Conservation (phyloP, 2,113 vertebrate genomes). For the Bettongia penicillata region DNA sequence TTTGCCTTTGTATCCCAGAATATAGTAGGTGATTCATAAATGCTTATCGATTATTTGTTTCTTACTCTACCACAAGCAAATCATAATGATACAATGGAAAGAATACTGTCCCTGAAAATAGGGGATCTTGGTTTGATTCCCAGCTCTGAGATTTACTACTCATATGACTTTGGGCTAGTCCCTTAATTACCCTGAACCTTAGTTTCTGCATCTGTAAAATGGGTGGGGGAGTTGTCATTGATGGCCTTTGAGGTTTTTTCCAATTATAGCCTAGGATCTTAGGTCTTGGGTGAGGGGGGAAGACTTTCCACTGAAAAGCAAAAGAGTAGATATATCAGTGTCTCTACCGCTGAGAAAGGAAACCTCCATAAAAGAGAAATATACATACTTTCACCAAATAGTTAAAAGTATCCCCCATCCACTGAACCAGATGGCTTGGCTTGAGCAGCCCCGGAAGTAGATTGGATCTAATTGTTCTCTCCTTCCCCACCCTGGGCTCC, state of each 20-base stretch:
- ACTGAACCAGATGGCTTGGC: not conserved
- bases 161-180: not conserved
- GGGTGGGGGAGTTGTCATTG: not conserved
- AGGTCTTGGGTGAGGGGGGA: not conserved
- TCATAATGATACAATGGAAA: not conserved
- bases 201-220: not conserved
- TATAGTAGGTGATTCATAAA: not conserved
- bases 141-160: not conserved
- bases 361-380: not conserved
- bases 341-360: not conserved
- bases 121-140: not conserved
- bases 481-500: not conserved
- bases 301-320: not conserved
- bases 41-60: not conserved
- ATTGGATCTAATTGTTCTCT: not conserved
- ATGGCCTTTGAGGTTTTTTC: not conserved
- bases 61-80: not conserved
- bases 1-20: not conserved
- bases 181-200: not conserved
- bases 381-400: not conserved
- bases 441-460: slow-evolving; percentile 24
- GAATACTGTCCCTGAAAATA: not conserved
- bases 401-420: not conserved
- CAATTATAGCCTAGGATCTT: not conserved
- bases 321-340: not conserved